These are phyloP conservation scores for Chiloscyllium punctatum DNA, from an alignment of 2,797 vertebrate genomes.

Conservation along the genomic window DNA sequence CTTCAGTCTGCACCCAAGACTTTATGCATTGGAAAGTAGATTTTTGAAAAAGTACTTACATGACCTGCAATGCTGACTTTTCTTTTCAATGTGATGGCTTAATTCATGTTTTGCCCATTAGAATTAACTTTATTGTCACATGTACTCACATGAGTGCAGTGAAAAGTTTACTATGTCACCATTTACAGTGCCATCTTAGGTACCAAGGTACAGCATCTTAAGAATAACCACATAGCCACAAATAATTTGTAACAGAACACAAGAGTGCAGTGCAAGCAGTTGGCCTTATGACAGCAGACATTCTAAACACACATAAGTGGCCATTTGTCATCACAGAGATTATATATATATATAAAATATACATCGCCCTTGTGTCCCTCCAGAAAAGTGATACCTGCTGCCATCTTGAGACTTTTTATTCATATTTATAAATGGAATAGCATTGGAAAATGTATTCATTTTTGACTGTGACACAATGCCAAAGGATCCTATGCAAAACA, in stretches of 20 bases:
- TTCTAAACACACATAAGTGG: background rate
- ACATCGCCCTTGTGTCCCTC: background rate
- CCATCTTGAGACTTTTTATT: background rate
- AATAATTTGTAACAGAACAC: background rate
- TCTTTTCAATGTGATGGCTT: background rate
- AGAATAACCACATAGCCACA: background rate
- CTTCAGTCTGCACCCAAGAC: background rate
- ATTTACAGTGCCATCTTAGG: no score
- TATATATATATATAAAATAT: background rate
- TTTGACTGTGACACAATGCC: background rate
- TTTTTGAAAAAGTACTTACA: background rate
- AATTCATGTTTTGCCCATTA: background rate
- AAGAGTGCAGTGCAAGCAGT: background rate
- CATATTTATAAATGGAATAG: background rate
- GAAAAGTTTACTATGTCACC: no score
- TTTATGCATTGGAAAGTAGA: background rate
- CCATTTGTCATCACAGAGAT: background rate
- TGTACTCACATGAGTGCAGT: no score
- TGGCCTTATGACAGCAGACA: conserved; percentile 15
- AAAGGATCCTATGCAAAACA: background rate
- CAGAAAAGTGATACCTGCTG: background rate
- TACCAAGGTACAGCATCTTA: no score
- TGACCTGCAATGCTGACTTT: background rate
- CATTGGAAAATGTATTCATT: background rate
- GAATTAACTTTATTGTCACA: no score